Evolutionary conservation across 2,888 invertebrate genomes (phyloP), one percentile per base, ranked within the genome.

Genomic region (Ormyrus pomaceus): DNA sequence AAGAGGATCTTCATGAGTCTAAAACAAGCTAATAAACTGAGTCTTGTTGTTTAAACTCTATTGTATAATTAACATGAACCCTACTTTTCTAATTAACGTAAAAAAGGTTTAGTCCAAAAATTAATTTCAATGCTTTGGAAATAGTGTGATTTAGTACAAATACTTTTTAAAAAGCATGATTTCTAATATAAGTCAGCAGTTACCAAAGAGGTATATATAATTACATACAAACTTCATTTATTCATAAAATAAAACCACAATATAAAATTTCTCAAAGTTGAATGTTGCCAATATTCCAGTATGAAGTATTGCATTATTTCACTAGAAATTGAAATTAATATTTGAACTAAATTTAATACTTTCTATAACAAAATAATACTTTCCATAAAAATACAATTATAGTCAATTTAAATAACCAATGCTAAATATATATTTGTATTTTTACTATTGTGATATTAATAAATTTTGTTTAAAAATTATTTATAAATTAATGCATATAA

Each of bases 371-470:
- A 46, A 62, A 72, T 45, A 59, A 62, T 62, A 50, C 62, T 68
- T 45, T 73, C 69, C 19, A 50, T 61, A 71, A 19, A 66, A 53
- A 75, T 75, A 59, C 65, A 68, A 50, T 53, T 19, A 77, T 58
- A 65, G 70, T 75, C 75, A 79, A 75, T 79, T 70, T 66, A 19
- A 46, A 72, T 72, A 48, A 73, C 13, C 9, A 62, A 59, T n/a
- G 68, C 9, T 61, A 71, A 68, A 50, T 53, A 65, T n/a, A 53
- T 69, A 71, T 70, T 79, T 79, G 66, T 80, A 80, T 68, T 80
- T 76, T 77, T 62, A 72, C 69, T 80, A 77, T 68, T 80, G 80
- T 79, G 79, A 79, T 79, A 75, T 58, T 71, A 75, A 65, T 74
- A 53, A 75, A 73, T 66, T 70, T 19, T 19, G 55, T 19, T 19